Evolutionary conservation across 1,140 invertebrate genomes (phyloP).

Genomic region (Drosophila equinoxialis): DNA sequence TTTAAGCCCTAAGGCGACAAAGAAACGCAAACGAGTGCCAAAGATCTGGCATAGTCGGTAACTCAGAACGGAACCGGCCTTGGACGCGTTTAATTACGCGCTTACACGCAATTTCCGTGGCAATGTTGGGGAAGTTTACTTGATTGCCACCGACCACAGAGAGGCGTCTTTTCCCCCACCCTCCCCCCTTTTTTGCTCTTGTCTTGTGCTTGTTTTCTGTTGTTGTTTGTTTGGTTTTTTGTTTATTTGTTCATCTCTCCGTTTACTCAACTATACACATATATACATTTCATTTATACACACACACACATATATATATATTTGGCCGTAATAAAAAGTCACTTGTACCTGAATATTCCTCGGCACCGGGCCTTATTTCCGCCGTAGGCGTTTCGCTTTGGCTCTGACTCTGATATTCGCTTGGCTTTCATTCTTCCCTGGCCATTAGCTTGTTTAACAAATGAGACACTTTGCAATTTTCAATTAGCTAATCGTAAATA

Average conservation of each 20-base stretch:
- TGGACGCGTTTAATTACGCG: constrained; percentile 19
- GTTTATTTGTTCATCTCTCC: constrained; percentile 11
- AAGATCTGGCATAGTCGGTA: not conserved
- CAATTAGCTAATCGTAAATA: constrained; percentile 9
- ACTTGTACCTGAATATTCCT: not conserved
- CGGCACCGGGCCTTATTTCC: not conserved
- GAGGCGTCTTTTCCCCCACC: too few species aligned
- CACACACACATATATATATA: not conserved
- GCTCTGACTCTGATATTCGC: too few species aligned
- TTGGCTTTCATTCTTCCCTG: not conserved
- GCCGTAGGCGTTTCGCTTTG: constrained; percentile 1
- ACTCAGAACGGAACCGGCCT: not conserved
- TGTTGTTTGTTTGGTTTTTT: constrained; percentile 6
- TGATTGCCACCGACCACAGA: constrained; percentile 6
- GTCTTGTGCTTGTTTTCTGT: constrained; percentile 2
- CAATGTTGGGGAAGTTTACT: constrained; percentile 17
- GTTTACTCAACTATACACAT: not conserved
- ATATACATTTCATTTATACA: not conserved
- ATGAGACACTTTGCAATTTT: constrained; percentile 5
- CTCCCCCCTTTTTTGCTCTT: not conserved
- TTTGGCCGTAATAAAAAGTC: constrained; percentile 2
- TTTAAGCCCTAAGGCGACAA: constrained; percentile 12
- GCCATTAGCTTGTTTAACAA: constrained; percentile 10
- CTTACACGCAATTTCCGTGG: constrained; percentile 18
- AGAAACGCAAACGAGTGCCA: constrained; percentile 8